Base-by-base conservation (phyloP, 1,140 invertebrate genomes). In the Nomia melanderi region DNA sequence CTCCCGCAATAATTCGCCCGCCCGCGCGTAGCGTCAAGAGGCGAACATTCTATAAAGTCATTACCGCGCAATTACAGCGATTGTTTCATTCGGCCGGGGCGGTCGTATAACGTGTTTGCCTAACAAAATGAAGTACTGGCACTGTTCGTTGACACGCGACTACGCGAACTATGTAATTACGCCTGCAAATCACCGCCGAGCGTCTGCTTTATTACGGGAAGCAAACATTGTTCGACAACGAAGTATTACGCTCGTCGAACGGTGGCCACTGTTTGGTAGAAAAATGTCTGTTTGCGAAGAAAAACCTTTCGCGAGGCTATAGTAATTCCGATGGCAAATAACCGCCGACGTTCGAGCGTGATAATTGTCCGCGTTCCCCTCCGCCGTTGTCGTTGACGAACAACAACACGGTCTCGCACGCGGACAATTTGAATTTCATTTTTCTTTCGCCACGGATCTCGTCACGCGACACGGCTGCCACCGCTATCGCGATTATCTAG, bases 401-500 rank as follows among this genome's bases (percentile, higher is more conserved):
- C 39, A 23, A 29, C 23, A 5, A 17, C 60, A 14, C n/a, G n/a
- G n/a, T n/a, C 50, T n/a, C 57, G 23, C 29, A 53, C 29, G 33
- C 12, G 33, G 12, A 47, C 25, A 12, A 23, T 63, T 23, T 62
- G 9, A 41, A 57, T 62, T 62, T 50, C n/a, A 39, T 17, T 60
- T 25, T 41, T 31, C 27, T 3, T 60, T 36, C 17, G 3, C 23
- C 14, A n/a, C n/a, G 27, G 17, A 29, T 78, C 27, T 54, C 44
- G 44, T 78, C 74, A 77, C 74, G 78, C 66, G 17, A 72, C 20
- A 9, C 11, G 4, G 25, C 9, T 14, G 25, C 1, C 23, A 23
- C 8, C 25, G 29, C 59, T 69, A 79, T 75, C 57, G 39, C 11
- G 23, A 47, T 47, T 33, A 41, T 41, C 23, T 77, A 27, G 12